Conservation (phyloP, 2,113 vertebrate genomes). For the Scopus umbretta region DNA sequence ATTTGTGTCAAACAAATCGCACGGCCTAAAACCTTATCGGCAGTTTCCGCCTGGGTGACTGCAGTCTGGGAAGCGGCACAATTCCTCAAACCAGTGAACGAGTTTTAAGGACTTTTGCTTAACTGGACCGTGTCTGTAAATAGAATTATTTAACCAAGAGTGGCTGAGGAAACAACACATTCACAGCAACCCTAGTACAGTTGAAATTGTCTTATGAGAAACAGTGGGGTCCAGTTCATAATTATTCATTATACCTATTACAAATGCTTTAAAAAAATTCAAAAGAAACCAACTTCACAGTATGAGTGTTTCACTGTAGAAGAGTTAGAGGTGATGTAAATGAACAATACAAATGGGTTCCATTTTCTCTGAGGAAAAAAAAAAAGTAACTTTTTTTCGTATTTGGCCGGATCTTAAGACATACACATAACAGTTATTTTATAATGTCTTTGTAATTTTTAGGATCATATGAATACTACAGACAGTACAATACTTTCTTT, state of each 20-base stretch:
- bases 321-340: not conserved
- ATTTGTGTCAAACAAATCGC: not conserved
- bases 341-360: not conserved
- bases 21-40: not conserved
- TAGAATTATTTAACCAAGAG: not conserved
- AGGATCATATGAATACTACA: not conserved
- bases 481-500: conserved; percentile 4
- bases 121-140: not conserved
- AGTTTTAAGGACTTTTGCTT: not conserved
- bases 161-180: not conserved
- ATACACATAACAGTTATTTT: not conserved
- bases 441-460: not conserved
- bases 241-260: not conserved
- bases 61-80: not conserved
- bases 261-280: rapidly evolving
- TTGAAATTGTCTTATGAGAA: not conserved
- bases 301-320: not conserved
- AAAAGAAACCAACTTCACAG: not conserved
- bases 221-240: not conserved
- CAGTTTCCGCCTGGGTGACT: not conserved
- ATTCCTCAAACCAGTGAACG: not conserved
- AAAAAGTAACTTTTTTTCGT: not conserved
- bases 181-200: not conserved
- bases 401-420: not conserved
- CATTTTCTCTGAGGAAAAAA: not conserved